phyloP scores from a whole-genome alignment of 2,113 vertebrate genomes.

The Atractosteus spatula region DNA sequence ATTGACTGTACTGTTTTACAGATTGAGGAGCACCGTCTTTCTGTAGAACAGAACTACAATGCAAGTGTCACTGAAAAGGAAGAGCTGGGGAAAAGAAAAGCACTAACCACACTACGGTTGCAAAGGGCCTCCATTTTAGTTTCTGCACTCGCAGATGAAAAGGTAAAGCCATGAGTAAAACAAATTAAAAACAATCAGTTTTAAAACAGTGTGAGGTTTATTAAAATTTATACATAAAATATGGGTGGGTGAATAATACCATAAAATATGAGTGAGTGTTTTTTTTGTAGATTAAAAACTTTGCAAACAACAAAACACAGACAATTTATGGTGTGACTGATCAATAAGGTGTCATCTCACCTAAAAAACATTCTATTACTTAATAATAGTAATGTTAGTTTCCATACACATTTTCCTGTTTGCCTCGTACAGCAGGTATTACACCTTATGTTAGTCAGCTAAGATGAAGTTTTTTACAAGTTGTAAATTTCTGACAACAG shows the following conservation, averaged over 20 bases:
- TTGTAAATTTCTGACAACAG: too few species aligned
- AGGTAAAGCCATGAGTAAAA: constrained; percentile 21
- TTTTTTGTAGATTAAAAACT: too few species aligned
- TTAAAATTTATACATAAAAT: neutral
- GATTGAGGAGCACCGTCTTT: constrained; percentile 36
- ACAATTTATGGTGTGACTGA: too few species aligned
- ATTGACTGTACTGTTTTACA: constrained; percentile 35
- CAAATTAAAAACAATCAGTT: neutral
- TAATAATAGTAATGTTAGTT: too few species aligned
- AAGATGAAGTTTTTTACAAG: too few species aligned
- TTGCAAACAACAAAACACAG: too few species aligned
- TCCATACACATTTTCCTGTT: too few species aligned
- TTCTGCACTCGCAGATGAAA: constrained; percentile 38
- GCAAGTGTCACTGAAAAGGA: constrained; percentile 37
- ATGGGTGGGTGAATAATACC: neutral
- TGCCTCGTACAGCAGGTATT: too few species aligned
- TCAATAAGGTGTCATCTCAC: too few species aligned
- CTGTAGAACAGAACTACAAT: constrained; percentile 39
- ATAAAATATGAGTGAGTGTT: too few species aligned
- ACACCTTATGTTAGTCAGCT: too few species aligned
- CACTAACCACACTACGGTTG: constrained; percentile 31
- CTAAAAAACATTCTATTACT: too few species aligned
- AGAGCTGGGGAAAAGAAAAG: constrained; percentile 31
- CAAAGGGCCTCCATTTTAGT: constrained; percentile 31
- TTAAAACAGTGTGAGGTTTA: neutral